phyloP scores from a whole-genome alignment of 2,797 vertebrate species.

The Molothrus aeneus region DNA sequence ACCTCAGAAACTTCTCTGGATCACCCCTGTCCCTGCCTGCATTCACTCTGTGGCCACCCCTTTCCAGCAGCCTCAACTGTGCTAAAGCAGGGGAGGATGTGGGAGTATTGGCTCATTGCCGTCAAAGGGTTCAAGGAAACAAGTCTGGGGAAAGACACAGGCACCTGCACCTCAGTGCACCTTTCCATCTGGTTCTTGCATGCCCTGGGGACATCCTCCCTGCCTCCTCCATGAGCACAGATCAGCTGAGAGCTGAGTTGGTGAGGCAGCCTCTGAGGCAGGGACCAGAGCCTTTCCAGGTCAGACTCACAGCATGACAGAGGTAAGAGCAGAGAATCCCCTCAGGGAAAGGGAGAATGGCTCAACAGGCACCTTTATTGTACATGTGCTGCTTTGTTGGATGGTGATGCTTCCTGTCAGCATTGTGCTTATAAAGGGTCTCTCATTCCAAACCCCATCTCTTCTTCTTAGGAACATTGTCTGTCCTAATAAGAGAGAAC shows the following conservation, averaged over 20 bases:
- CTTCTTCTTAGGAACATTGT: neutral
- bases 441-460: neutral
- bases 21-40: neutral
- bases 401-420: neutral
- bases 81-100: neutral
- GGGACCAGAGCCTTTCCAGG: neutral
- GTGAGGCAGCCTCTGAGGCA: neutral
- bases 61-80: neutral
- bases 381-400: neutral
- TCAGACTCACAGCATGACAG: neutral
- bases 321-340: neutral
- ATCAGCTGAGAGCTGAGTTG: neutral
- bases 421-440: neutral
- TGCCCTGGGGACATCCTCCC: neutral
- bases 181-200: neutral
- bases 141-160: neutral
- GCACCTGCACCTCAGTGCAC: neutral
- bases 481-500: neutral
- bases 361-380: neutral
- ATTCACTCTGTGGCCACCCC: neutral
- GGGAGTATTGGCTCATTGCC: neutral
- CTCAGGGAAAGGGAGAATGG: neutral
- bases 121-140: neutral
- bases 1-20: neutral
- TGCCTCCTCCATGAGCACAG: neutral